Evolutionary conservation across 1,140 invertebrate species (phyloP), one percentile per base, ranked within the genome.

Genomic region (Drosophila truncata): DNA sequence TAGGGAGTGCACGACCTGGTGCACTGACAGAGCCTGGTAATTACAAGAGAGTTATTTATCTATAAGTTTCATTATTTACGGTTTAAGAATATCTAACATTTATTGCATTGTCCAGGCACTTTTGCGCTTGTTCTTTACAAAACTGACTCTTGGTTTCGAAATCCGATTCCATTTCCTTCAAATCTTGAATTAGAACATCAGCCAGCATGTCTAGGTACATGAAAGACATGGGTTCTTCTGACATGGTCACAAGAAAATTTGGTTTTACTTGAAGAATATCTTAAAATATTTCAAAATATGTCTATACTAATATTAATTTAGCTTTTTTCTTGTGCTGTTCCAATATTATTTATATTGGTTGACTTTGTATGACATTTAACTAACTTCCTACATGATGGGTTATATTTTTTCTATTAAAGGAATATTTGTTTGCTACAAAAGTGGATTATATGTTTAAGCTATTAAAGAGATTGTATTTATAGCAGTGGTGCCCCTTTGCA

Each of bases 61-160:
- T 37, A 20, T 5, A n/a, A 13, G 11, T 4, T 13, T 13, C 0
- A 18, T 5, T 2, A 13, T 37, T 13, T 14, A 18, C 0, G 18
- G 10, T 3, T 10, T 1, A 4, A 25, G 29, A 9, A 33, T 14
- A 4, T 18, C 71, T 57, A 9, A 85, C 85, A 37, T 73, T 52
- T 16, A 64, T 60, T 0, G 16, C 46, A 47, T 85, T 90, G 4
- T 75, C 65, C 5, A 79, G 3, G n/a, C 42, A 49, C 9, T 9
- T 44, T 0, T 39, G 14, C 41, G 81, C 81, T 14, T 90, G 81
- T 11, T 76, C 70, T 3, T n/a, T 44, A 13, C 84, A 25, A 18
- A 81, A 90, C 7, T 50, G 4, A 37, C 66, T 31, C 41, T 88
- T 81, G 2, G 2, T 57, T 9, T 75, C 46, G 23, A 88, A 88